Evolutionary conservation across 2,797 vertebrate species (phyloP).

Genomic region (Spea hammondii): DNA sequence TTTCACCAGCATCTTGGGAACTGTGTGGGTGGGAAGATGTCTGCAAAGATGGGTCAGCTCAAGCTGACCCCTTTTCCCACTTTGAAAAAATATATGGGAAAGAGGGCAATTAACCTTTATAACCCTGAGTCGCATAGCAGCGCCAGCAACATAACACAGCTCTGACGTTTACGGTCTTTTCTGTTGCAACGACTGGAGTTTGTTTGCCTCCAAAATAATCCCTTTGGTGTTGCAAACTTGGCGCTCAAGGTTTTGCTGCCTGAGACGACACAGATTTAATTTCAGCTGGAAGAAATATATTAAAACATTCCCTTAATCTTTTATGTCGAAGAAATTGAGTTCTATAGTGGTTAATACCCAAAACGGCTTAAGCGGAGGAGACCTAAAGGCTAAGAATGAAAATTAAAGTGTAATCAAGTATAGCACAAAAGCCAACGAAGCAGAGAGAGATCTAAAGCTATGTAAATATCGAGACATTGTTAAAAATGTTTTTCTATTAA

Average conservation of each 20-base stretch:
- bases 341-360: constrained; percentile 7
- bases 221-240: constrained; percentile 45
- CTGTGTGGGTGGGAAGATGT: constrained; percentile 4
- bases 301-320: neutral
- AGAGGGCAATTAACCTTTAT: constrained; percentile 44
- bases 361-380: neutral
- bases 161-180: constrained; percentile 57
- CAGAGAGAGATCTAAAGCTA: neutral
- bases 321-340: no score
- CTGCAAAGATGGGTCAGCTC: constrained; percentile 1
- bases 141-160: constrained; percentile 63
- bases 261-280: constrained; percentile 40
- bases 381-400: neutral
- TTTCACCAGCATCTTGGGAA: constrained; percentile 11
- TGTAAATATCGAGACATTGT: neutral
- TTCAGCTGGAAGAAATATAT: neutral
- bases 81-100: constrained; percentile 27
- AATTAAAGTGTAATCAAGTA: constrained; percentile 7
- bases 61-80: constrained; percentile 19
- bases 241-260: neutral
- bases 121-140: constrained; percentile 66
- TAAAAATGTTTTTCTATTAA: neutral
- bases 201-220: constrained; percentile 57
- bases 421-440: neutral
- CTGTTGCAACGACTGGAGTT: constrained; percentile 57